Evolutionary conservation across 2,888 invertebrate species (phyloP).

Genomic region (Gisinianus flammeolus): DNA sequence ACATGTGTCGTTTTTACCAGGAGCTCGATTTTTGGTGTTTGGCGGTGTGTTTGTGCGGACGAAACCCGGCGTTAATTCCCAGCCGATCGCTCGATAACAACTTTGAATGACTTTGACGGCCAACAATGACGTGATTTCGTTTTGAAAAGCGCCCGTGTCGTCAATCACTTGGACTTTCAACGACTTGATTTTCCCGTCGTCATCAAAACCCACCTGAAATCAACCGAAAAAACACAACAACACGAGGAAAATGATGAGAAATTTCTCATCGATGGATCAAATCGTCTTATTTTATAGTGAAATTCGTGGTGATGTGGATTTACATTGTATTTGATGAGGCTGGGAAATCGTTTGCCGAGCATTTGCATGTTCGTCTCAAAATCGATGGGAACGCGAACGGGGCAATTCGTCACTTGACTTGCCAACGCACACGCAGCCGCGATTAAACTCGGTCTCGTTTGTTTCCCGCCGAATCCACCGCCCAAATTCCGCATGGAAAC

Average conservation of each 20-base stretch:
- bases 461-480: conserved; percentile 82
- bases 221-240: too few species aligned
- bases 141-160: conserved; percentile 60
- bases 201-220: conserved; percentile 51
- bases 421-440: conserved; percentile 75
- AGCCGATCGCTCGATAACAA: conserved; percentile 61
- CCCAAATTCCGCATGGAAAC: conserved; percentile 76
- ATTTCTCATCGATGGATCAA: not conserved
- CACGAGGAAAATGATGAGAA: not conserved
- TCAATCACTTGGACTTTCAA: conserved; percentile 60
- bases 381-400: conserved; percentile 74
- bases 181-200: conserved; percentile 60
- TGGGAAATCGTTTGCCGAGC: conserved; percentile 72
- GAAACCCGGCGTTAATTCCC: conserved; percentile 60
- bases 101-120: conserved; percentile 54
- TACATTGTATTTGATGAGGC: conserved; percentile 70
- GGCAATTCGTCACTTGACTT: conserved; percentile 69
- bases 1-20: too few species aligned
- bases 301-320: not conserved
- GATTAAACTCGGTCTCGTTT: conserved; percentile 66
- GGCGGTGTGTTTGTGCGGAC: conserved; percentile 62
- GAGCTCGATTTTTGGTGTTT: conserved; percentile 62
- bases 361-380: conserved; percentile 75
- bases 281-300: not conserved
- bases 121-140: conserved; percentile 57